phyloP scores from a whole-genome alignment of 2,888 invertebrate genomes.

The Drosophila fungiperda region DNA sequence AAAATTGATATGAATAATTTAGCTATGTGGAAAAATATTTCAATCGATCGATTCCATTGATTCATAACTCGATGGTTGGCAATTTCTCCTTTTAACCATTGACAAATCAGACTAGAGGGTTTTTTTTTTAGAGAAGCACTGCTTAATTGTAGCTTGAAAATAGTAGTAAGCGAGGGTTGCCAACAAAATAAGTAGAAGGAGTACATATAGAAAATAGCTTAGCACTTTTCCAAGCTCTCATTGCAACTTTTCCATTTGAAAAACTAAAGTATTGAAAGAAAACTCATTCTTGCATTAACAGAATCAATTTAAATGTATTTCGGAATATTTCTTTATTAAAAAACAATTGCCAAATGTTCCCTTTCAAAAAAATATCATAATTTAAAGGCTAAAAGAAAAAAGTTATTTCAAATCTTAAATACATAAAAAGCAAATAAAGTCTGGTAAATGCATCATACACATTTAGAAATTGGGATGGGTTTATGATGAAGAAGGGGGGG shows the following conservation, averaged over 20 bases:
- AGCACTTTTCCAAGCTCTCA: neutral
- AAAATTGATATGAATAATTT: slow-evolving; percentile 55
- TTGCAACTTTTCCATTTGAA: too few relatives aligned
- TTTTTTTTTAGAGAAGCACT: slow-evolving; percentile 2
- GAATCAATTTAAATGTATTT: neutral
- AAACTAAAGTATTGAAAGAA: neutral
- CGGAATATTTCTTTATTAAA: neutral
- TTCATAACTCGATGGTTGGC: slow-evolving; percentile 1
- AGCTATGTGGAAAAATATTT: neutral
- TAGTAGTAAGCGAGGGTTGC: slow-evolving; percentile 4
- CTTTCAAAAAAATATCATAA: neutral
- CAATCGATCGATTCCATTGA: slow-evolving; percentile 22
- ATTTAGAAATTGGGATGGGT: slow-evolving; percentile 16
- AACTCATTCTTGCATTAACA: neutral
- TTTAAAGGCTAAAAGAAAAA: neutral
- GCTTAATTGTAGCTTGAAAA: slow-evolving; percentile 20
- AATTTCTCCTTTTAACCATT: slow-evolving; percentile 14
- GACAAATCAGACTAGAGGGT: slow-evolving; percentile 5
- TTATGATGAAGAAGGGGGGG: slow-evolving; percentile 14
- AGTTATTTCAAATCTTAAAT: neutral
- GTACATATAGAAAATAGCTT: neutral
- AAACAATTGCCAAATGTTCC: neutral
- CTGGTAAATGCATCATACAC: slow-evolving; percentile 57
- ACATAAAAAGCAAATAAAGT: slow-evolving; percentile 13
- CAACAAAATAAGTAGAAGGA: neutral